Evolutionary conservation across 2,797 vertebrate species (phyloP), one percentile per base, ranked within the genome.

Genomic region (Cuculus canorus): DNA sequence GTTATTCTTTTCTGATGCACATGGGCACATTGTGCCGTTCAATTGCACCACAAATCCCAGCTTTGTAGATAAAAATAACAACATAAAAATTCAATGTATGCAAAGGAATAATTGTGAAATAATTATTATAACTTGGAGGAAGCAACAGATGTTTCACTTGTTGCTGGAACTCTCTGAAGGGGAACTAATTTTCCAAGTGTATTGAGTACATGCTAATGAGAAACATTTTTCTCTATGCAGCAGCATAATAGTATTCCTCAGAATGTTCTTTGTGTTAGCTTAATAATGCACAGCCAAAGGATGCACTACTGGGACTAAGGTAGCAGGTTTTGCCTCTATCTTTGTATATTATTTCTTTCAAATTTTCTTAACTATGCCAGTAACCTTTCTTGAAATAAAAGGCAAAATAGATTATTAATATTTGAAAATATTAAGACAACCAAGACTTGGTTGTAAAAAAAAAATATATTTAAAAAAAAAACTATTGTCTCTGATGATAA

Each of bases 81-180:
- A 65, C 76, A 52, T 22, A 79, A 66, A 84, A 92, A 92, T 95
- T 95, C 86, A 48, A 54, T 64, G 22, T 82, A 70, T 11, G 24
- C 76, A 60, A 90, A 91, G 76, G 70, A 90, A 59, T 86, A 88
- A 90, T 94, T 92, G 88, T 65, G 33, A 82, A 93, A 82, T 90
- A 88, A 88, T 90, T 88, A 33, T 84, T 86, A 63, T 70, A 92
- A 94, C 75, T 92, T 56, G 35, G 73, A 90, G 71, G 70, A 86
- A 92, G 96, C 87, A 93, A 91, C 93, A 96, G 94, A 83, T 96
- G 89, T 93, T 96, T 92, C 89, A 87, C 84, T 93, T 94, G 91
- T 96, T 94, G 91, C 87, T 83, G 72, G 60, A 91, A 83, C 27
- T 66, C 88, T 93, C 85, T 81, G 87, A 94, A 95, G 92, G 71